Evolutionary conservation across 92 coral and sea anemone genomes (phyloP).

Genomic region (Porites lobata): DNA sequence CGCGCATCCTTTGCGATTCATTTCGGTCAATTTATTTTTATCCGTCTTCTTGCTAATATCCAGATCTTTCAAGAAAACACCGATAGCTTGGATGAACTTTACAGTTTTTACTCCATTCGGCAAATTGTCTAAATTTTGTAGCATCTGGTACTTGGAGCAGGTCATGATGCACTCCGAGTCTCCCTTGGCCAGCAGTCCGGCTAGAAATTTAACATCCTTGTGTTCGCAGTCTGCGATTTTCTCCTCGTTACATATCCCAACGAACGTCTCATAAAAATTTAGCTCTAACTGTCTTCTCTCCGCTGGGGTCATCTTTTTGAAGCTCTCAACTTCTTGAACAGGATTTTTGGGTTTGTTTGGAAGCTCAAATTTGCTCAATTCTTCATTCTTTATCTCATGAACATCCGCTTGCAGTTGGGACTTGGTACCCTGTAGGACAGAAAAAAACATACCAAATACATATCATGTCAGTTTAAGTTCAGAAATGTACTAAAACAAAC

Average conservation of each 20-base stretch:
- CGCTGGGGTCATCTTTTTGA: neutral
- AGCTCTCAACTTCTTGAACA: neutral
- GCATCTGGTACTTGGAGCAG: conserved; percentile 28
- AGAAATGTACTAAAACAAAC: neutral
- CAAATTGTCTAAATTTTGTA: neutral
- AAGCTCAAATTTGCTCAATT: neutral
- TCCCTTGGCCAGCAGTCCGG: conserved; percentile 29
- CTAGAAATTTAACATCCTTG: conserved; percentile 9
- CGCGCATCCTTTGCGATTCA: conserved; percentile 18
- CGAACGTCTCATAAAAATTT: conserved; percentile 6
- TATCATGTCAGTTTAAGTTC: neutral
- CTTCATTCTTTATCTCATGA: conserved; percentile 5
- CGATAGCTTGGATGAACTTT: conserved; percentile 11
- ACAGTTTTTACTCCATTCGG: conserved; percentile 17
- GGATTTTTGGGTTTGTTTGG: conserved; percentile 13
- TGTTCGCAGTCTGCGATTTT: conserved; percentile 19
- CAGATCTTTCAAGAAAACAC: neutral
- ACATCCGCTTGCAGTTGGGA: conserved; percentile 19
- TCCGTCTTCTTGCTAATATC: neutral
- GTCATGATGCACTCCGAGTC: conserved; percentile 20
- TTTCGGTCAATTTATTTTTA: neutral
- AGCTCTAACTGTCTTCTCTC: conserved; percentile 16
- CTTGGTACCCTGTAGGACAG: conserved; percentile 33
- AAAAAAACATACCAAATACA: neutral
- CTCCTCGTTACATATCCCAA: conserved; percentile 19